phyloP scores from a whole-genome alignment of 2,797 vertebrate genomes.

The Mormyrops boulengeri region DNA sequence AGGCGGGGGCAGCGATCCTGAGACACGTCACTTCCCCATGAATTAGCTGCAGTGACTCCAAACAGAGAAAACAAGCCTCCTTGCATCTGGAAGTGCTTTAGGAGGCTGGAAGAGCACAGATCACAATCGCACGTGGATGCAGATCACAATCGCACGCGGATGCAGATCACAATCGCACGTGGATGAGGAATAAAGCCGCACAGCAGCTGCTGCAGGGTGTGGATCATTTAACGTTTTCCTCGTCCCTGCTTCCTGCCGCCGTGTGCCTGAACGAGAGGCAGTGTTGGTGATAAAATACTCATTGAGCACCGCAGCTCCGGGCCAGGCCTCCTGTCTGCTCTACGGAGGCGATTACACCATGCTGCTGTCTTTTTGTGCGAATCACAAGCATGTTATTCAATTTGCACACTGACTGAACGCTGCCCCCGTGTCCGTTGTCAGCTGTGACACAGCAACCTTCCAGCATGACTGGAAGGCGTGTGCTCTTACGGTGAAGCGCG shows the following conservation, averaged over 20 bases:
- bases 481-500: slow-evolving; percentile 81
- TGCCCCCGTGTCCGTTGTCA: background rate
- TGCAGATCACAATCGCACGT: background rate
- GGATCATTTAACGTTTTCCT: background rate
- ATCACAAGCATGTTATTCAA: background rate
- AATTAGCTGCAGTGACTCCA: background rate
- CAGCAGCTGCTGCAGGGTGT: background rate
- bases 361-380: background rate
- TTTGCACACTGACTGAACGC: background rate
- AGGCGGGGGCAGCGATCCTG: background rate
- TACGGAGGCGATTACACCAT: background rate
- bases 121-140: background rate
- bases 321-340: background rate
- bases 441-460: background rate
- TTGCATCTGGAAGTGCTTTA: slow-evolving; percentile 9
- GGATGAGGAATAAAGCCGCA: background rate
- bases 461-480: background rate
- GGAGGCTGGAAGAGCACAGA: background rate
- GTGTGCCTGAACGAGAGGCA: background rate
- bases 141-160: background rate
- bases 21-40: background rate
- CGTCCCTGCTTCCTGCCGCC: background rate
- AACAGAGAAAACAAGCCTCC: background rate
- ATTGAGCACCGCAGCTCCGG: background rate
- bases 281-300: background rate